Base-by-base conservation (phyloP, 2,113 vertebrate genomes). In the Colossoma macropomum region DNA sequence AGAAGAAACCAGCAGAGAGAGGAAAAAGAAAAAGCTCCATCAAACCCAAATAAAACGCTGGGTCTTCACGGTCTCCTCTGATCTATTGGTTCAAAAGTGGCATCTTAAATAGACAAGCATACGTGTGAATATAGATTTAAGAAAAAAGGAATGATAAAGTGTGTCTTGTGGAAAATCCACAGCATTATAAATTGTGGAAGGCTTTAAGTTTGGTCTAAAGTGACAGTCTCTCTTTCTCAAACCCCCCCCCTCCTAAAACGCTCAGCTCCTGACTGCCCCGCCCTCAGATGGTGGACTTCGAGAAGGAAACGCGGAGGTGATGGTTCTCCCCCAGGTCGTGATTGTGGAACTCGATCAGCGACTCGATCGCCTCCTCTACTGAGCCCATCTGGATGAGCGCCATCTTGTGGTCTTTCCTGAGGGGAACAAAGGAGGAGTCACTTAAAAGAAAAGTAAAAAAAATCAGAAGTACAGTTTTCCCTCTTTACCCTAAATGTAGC, bases 381-480 rank as follows among this genome's bases (percentile, higher is more conserved):
- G 97, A 97, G 84, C 94, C 93, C 96, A 99, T 97, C 94, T 99
- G 98, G 90, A 99, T 98, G 90, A 99, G 94, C 25, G 98, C 98
- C 98, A 99, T 99, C 86, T 99, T 98, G 45, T 96, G 95, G 92
- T 99, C 98, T 88, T 99, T 99, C 90, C 97, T 99, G 90, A 85
- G n/a, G 27, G 19, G 38, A 0, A 19, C 2, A 52, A 9, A 19
- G 17, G 15, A 50, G 15, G 15, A 15, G 50, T 52, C 50, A 16
- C 17, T 52, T 52, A 19, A 52, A 52, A 52, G 50, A 17, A 50
- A 11, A 45, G 10, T 8, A 3, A 38, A 7, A 4, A 38, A 3
- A 38, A 38, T 38, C 7, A 38, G 7, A 7, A 4, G 7, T 7
- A 38, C 34, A 38, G 7, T 38, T 7, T n/a, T 38, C 34, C 34